A percentile compares a stretch with the other conserved stretches of the same genome.
Evolutionary conservation across 1,140 invertebrate species (phyloP).

Genomic region (Drosophila funebris): DNA sequence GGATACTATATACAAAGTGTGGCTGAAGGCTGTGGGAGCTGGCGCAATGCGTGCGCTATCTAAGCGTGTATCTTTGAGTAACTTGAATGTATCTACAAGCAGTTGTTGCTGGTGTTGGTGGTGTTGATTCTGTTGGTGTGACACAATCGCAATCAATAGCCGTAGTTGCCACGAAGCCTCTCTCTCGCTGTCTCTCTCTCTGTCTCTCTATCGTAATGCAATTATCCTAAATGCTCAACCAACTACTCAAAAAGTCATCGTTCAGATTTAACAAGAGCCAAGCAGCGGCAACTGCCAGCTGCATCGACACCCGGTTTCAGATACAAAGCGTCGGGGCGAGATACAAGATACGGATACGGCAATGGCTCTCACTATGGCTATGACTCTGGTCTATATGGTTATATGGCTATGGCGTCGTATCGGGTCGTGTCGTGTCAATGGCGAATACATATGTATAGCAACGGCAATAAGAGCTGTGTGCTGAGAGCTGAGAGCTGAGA

Average conservation of each 20-base stretch:
- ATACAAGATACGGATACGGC: slow-evolving; percentile 30
- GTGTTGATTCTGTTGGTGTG: not conserved
- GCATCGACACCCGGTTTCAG: slow-evolving; percentile 38
- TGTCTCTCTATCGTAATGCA: slow-evolving; percentile 62
- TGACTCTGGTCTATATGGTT: slow-evolving; percentile 18
- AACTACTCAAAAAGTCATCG: slow-evolving; percentile 83
- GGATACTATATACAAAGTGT: not conserved
- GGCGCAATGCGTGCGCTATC: slow-evolving; percentile 68
- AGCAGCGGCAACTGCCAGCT: slow-evolving; percentile 45
- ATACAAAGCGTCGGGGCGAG: slow-evolving; percentile 33
- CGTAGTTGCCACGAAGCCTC: slow-evolving; percentile 9
- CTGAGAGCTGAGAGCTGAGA: too few species aligned
- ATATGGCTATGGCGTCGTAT: slow-evolving; percentile 31
- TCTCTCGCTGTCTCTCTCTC: not conserved
- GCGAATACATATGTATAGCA: slow-evolving; percentile 34
- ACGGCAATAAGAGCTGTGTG: not conserved
- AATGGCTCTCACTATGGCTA: slow-evolving; percentile 4
- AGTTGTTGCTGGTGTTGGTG: slow-evolving; percentile 2
- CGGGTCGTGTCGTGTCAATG: slow-evolving; percentile 29
- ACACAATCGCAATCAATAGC: slow-evolving; percentile 42
- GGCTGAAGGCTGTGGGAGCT: slow-evolving; percentile 43
- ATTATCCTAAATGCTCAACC: slow-evolving; percentile 80
- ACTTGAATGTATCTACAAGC: slow-evolving; percentile 14
- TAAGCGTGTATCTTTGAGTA: slow-evolving; percentile 38
- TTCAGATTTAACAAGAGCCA: slow-evolving; percentile 79